phyloP scores from a whole-genome alignment of 2,797 vertebrate genomes.

The Microctenopoma steveboyesi region DNA sequence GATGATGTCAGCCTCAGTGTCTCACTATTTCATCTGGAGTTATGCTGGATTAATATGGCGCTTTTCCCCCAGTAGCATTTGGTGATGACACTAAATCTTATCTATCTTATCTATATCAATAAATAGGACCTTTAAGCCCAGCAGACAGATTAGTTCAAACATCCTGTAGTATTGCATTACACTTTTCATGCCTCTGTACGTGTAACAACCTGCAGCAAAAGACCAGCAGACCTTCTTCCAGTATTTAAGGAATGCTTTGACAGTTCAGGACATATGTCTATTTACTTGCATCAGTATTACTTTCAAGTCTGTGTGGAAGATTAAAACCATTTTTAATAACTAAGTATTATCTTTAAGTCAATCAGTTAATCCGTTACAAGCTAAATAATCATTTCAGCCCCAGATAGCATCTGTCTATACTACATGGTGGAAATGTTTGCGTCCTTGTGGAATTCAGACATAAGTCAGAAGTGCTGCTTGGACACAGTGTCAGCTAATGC shows the following conservation, averaged over 20 bases:
- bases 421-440: constrained; percentile 5
- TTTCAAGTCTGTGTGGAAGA: background rate
- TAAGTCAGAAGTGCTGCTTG: constrained; percentile 11
- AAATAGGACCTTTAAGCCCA: constrained; percentile 17
- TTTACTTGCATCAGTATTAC: background rate
- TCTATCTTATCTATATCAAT: constrained; percentile 5
- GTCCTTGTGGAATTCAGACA: constrained; percentile 15
- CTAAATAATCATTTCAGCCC: background rate
- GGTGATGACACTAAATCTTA: constrained; percentile 16
- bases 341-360: background rate
- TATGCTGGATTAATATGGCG: constrained; percentile 45
- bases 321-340: background rate
- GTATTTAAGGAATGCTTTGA: background rate
- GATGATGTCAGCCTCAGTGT: constrained; percentile 38
- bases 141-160: constrained; percentile 3
- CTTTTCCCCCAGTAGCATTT: constrained; percentile 12
- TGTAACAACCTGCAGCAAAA: background rate
- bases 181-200: constrained; percentile 6
- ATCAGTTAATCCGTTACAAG: background rate
- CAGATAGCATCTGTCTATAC: background rate
- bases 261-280: background rate
- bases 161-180: constrained; percentile 16
- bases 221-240: background rate
- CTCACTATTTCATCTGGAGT: constrained; percentile 46
- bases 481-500: background rate